Evolutionary conservation across 2,113 vertebrate genomes (phyloP).

Genomic region (Burhinus oedicnemus): DNA sequence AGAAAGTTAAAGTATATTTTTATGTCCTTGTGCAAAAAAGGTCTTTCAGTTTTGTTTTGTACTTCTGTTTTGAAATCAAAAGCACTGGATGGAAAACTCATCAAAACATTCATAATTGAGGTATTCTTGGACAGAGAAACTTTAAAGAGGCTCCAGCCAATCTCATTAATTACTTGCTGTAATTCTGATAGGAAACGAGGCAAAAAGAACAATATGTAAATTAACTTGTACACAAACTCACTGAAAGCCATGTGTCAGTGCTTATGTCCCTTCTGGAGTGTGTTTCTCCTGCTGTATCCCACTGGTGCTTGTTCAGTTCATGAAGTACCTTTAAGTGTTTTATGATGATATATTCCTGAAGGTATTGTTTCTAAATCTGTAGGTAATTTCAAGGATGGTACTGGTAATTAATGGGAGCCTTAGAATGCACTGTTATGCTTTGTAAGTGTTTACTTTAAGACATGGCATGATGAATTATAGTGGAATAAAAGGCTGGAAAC

Average conservation of each 20-base stretch:
- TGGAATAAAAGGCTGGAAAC: neutral
- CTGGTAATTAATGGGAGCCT: neutral
- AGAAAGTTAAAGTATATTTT: neutral
- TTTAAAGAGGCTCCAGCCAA: neutral
- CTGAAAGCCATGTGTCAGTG: neutral
- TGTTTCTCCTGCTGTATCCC: neutral
- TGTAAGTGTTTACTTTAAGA: neutral
- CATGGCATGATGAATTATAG: neutral
- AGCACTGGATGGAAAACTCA: neutral
- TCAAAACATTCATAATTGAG: neutral
- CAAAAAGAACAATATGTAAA: neutral
- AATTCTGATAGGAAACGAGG: neutral
- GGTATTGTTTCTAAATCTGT: neutral
- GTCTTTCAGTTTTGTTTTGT: neutral
- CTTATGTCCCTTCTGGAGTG: neutral
- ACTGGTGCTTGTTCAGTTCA: neutral
- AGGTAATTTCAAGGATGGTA: neutral
- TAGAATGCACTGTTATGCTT: neutral
- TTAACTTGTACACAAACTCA: neutral
- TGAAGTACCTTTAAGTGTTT: neutral
- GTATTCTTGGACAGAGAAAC: neutral
- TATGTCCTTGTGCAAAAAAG: neutral
- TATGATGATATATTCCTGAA: neutral
- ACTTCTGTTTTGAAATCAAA: neutral
- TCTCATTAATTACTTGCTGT: neutral